A percentile compares a stretch with the other conserved stretches of the same genome.
These are phyloP conservation scores for Chiloscyllium plagiosum DNA, from an alignment of 2,113 vertebrate species.

Conservation along the genomic window DNA sequence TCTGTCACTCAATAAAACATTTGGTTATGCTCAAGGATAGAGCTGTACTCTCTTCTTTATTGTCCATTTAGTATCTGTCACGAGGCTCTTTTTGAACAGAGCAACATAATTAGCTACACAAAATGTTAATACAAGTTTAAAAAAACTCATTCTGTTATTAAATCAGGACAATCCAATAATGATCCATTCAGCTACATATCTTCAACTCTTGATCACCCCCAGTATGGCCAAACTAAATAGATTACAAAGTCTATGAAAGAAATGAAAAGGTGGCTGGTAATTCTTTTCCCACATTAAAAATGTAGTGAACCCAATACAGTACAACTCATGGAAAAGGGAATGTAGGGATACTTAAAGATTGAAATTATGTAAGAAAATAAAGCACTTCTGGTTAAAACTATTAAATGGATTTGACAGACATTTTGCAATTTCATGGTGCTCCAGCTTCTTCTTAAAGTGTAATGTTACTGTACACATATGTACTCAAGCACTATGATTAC, in stretches of 20 bases:
- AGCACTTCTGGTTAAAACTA: background rate
- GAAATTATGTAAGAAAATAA: background rate
- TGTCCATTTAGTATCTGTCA: constrained; percentile 40
- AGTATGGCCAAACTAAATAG: background rate
- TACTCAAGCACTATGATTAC: background rate
- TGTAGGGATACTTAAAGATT: background rate
- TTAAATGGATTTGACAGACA: background rate
- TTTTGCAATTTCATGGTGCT: background rate
- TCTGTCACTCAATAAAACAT: background rate
- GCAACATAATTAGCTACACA: constrained; percentile 54
- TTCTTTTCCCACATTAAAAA: background rate
- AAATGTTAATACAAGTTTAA: constrained; percentile 47
- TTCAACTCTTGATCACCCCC: background rate
- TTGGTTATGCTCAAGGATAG: constrained; percentile 18
- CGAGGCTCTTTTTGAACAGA: constrained; percentile 44
- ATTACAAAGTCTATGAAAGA: background rate
- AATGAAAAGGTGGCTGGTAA: background rate
- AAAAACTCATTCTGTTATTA: constrained; percentile 49
- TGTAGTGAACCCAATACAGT: background rate
- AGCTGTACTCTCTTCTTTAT: constrained; percentile 43
- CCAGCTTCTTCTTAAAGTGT: background rate
- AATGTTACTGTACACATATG: background rate
- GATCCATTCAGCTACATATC: background rate
- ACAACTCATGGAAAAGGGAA: background rate
- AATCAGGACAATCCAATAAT: constrained; percentile 46